Base-by-base conservation (phyloP, 92 coral and sea anemone genomes). In the Porites divaricata region DNA sequence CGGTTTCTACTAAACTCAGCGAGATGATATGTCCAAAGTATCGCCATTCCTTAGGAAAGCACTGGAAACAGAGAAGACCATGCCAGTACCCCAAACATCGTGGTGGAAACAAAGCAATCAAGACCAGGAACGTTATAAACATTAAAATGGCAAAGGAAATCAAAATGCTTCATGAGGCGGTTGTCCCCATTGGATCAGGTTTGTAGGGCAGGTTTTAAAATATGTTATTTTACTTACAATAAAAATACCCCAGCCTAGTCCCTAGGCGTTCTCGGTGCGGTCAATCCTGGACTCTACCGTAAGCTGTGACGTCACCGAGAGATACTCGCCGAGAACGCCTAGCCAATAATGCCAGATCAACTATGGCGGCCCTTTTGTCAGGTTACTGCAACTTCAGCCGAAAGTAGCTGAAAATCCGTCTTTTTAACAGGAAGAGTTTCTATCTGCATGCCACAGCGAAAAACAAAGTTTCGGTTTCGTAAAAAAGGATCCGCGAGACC, bases 111-210 rank as follows among this genome's bases (percentile, higher is more conserved):
- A 79, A 81, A n/a, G 90, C 86, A 73, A 78, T 87, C 24, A 87
- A 87, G 65, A 70, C 53, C 66, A 59, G 88, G 65, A 81, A 89
- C 45, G 74, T 72, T 21, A 63, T 82, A 13, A 89, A 89, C 57
- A 54, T 89, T 19, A 59, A 11, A 64, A 89, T 89, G 92, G 86
- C 92, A 50, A 85, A 89, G 70, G 89, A 54, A 61, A 70, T 89
- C 52, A 70, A 59, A 49, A 84, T 66, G 59, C 80, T 79, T 20
- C 87, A 89, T 52, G 82, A 76, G 54, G 87, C 74, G 41, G 50
- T 85, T 80, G 93, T 89, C 64, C 83, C 93, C 24, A 72, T 89
- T 52, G 89, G 93, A 17, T 89, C 93, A 85, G 93, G 93, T 85
- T 72, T 48, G 88, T 73, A 63, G 28, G 6, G 10, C 61, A 48